Conservation (phyloP, 2,797 vertebrate genomes). For the Lophotriccus pileatus region DNA sequence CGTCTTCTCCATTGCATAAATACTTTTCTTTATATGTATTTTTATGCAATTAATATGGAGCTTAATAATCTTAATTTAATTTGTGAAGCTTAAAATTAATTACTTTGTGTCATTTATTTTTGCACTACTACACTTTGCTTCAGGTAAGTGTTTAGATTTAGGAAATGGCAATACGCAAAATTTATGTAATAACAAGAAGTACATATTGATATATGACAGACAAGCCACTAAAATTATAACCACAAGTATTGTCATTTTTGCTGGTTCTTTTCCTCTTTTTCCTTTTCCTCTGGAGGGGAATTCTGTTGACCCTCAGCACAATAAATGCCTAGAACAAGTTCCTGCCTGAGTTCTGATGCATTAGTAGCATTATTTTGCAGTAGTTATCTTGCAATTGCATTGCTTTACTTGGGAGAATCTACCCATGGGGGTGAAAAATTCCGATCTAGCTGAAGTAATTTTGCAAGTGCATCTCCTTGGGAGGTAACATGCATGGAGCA, state of each 20-base stretch:
- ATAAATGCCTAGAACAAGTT: background rate
- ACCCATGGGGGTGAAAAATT: background rate
- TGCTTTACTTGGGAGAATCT: background rate
- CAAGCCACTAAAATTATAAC: background rate
- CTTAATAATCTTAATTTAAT: background rate
- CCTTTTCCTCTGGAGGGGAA: background rate
- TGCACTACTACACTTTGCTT: background rate
- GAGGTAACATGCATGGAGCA: rapidly evolving
- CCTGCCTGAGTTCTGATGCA: background rate
- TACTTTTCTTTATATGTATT: background rate
- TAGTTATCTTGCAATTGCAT: background rate
- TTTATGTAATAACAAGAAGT: background rate
- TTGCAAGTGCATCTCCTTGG: background rate
- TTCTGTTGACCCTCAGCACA: background rate
- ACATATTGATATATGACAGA: background rate
- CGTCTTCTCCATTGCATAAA: background rate
- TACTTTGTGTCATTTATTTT: background rate
- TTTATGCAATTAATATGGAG: background rate
- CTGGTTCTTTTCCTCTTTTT: background rate
- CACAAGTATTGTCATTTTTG: background rate
- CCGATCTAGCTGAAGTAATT: background rate
- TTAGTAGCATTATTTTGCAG: background rate
- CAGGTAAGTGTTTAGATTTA: background rate
- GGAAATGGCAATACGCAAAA: background rate
- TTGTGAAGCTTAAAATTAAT: background rate